phyloP scores from a whole-genome alignment of 2,797 vertebrate genomes.

The Vultur gryphus region DNA sequence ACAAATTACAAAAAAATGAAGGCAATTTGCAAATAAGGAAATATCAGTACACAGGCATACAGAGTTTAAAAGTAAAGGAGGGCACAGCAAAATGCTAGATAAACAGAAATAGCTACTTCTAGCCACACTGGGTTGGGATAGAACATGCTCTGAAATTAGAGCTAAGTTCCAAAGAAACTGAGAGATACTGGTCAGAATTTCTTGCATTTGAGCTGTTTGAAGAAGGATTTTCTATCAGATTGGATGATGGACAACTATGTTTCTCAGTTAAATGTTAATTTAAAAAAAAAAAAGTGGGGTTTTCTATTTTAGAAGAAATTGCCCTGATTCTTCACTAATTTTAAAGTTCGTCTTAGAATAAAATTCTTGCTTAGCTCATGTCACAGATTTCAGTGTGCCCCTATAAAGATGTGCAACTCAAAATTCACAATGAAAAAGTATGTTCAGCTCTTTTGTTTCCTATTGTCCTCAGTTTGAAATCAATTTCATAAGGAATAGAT shows the following conservation, averaged over 20 bases:
- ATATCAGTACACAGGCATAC: neutral
- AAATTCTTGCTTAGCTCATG: neutral
- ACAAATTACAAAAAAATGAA: neutral
- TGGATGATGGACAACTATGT: neutral
- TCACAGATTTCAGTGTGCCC: neutral
- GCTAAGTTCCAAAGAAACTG: neutral
- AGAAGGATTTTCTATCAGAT: neutral
- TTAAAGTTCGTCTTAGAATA: neutral
- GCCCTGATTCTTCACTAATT: neutral
- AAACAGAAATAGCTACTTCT: neutral
- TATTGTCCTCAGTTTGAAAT: neutral
- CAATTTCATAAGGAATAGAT: neutral
- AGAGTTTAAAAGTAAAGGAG: neutral
- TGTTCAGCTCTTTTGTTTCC: neutral
- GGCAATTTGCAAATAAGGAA: neutral
- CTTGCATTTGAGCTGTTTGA: neutral
- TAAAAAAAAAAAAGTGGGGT: neutral
- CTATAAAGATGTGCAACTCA: neutral
- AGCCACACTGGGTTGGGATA: neutral
- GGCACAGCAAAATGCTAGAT: neutral
- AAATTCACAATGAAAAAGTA: neutral
- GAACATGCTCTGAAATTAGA: neutral
- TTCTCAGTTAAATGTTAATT: neutral
- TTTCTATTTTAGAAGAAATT: neutral
- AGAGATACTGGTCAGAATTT: neutral